These are phyloP conservation scores for Hypsibius dujardini DNA, from an alignment of 1,140 invertebrate species.

Conservation along the genomic window DNA sequence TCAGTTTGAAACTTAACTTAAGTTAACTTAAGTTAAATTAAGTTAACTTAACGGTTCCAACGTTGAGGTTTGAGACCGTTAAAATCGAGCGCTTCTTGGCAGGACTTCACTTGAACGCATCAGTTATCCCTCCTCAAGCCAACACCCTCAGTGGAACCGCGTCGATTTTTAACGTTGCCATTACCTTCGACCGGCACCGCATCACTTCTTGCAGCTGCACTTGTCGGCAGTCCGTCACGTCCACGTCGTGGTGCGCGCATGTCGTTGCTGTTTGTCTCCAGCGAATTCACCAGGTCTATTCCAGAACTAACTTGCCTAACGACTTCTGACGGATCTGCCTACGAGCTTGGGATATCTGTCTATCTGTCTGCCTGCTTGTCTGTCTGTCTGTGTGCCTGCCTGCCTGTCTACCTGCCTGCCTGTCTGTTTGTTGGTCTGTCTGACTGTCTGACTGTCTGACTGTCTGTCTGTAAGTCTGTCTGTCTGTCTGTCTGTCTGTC, in stretches of 20 bases:
- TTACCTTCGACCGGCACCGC: constrained; percentile 80
- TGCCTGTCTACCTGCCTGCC: no score
- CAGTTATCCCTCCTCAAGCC: constrained; percentile 38
- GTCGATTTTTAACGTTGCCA: constrained; percentile 65
- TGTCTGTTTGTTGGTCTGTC: no score
- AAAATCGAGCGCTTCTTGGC: not conserved
- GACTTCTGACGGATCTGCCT: not conserved
- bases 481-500: no score
- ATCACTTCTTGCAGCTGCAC: constrained; percentile 97
- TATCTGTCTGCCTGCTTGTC: no score
- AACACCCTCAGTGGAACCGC: constrained; percentile 24
- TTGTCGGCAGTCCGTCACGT: constrained; percentile 50
- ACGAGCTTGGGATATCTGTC: no score
- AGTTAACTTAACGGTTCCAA: no score
- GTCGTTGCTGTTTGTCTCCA: constrained; percentile 93
- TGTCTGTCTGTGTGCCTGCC: no score
- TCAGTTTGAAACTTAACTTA: not conserved
- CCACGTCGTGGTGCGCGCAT: constrained; percentile 92
- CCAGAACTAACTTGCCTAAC: constrained; percentile 17
- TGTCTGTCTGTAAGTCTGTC: no score
- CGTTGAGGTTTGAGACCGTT: no score
- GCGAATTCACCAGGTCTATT: constrained; percentile 73
- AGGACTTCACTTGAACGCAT: constrained; percentile 87
- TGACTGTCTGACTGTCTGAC: no score
- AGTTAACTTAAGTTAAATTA: no score